phyloP scores from a whole-genome alignment of 2,113 vertebrate species.

The Podarcis raffonei region DNA sequence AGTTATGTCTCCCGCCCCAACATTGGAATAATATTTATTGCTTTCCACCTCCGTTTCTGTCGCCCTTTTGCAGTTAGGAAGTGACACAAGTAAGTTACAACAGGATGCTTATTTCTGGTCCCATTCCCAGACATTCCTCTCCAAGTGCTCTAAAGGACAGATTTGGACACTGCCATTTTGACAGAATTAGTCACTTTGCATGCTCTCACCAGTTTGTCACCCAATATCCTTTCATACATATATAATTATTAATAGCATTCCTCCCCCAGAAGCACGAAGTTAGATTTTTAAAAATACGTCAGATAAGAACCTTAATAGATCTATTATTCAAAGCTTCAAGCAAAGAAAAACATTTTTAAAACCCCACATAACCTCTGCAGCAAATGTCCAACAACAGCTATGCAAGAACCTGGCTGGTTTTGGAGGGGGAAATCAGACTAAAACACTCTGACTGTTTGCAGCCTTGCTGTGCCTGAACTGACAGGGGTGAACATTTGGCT shows the following conservation, averaged over 20 bases:
- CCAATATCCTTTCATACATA: neutral
- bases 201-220: neutral
- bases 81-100: conserved; percentile 31
- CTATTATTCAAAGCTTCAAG: neutral
- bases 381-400: rapidly evolving
- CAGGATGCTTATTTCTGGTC: neutral
- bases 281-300: neutral
- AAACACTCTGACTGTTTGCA: neutral
- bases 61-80: neutral
- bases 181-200: neutral
- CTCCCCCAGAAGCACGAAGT: neutral
- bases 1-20: neutral
- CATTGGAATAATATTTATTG: neutral
- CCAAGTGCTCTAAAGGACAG: rapidly evolving
- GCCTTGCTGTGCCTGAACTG: conserved; percentile 19
- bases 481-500: conserved; percentile 22
- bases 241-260: neutral
- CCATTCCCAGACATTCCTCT: conserved; percentile 8
- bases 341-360: neutral
- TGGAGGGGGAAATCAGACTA: neutral
- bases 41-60: conserved; percentile 33
- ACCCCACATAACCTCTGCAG: neutral
- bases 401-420: neutral
- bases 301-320: neutral
- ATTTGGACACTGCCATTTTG: neutral